Percentiles rank a stretch among this genome's conserved stretches.
phyloP scores from a whole-genome alignment of 2,797 vertebrate species.

The Nasua narica region DNA sequence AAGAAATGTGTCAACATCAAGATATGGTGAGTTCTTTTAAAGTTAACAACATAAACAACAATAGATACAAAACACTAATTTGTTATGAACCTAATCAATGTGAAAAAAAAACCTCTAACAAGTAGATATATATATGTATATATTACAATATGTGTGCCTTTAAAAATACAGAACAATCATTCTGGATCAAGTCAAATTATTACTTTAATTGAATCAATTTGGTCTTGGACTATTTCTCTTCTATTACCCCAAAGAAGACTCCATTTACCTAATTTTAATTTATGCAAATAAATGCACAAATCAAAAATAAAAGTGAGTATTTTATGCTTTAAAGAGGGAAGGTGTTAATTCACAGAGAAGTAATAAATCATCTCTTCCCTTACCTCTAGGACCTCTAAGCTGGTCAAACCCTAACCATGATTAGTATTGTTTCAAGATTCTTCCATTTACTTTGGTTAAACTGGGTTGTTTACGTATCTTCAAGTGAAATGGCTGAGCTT shows the following conservation, averaged over 20 bases:
- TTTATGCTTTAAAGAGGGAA: neutral
- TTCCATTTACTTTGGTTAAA: neutral
- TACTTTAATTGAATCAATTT: neutral
- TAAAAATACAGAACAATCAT: neutral
- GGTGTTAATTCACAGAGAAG: neutral
- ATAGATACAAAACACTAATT: neutral
- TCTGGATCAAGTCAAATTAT: neutral
- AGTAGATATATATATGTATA: neutral
- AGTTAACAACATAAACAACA: neutral
- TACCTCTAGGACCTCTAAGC: neutral
- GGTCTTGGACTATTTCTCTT: neutral
- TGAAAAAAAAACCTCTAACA: neutral
- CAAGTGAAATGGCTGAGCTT: slow-evolving; percentile 35
- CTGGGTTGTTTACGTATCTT: slow-evolving; percentile 37
- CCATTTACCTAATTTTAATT: neutral
- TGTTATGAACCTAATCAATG: neutral
- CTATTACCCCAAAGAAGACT: neutral
- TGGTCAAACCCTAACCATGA: neutral
- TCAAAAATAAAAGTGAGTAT: neutral
- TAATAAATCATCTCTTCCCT: neutral
- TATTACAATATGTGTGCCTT: neutral
- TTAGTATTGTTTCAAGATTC: neutral
- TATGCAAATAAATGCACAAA: neutral
- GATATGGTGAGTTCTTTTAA: slow-evolving; percentile 41
- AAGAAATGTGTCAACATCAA: slow-evolving; percentile 46